Conservation (phyloP, 2,888 invertebrate genomes). For the Eremobia ochroleuca region DNA sequence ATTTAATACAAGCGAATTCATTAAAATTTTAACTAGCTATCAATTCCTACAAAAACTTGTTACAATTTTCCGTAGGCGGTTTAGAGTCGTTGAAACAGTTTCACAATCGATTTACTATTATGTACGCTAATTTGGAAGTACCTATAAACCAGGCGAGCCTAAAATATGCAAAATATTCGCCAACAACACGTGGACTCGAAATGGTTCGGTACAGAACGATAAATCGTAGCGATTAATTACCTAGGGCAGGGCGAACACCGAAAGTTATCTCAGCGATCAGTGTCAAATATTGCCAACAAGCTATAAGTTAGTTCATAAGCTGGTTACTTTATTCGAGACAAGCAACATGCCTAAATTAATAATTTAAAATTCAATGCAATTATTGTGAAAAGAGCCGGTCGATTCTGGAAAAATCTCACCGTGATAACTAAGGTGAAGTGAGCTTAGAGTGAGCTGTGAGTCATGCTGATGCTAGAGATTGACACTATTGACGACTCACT, state of each 20-base stretch:
- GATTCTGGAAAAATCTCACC: too few relatives aligned
- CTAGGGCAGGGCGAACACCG: constrained; percentile 52
- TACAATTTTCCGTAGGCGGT: constrained; percentile 47
- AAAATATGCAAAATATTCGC: constrained; percentile 63
- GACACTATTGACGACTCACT: too few relatives aligned
- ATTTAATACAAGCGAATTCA: constrained; percentile 42
- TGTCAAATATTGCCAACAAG: constrained; percentile 55
- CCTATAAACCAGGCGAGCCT: constrained; percentile 58
- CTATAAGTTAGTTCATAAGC: constrained; percentile 39
- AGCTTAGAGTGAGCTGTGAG: too few relatives aligned
- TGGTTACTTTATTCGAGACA: constrained; percentile 29
- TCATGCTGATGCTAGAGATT: too few relatives aligned
- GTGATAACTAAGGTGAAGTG: too few relatives aligned
- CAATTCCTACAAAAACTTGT: constrained; percentile 36
- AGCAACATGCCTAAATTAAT: constrained; percentile 48
- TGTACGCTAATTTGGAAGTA: constrained; percentile 56
- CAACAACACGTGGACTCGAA: constrained; percentile 59
- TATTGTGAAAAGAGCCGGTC: constrained; percentile 29
- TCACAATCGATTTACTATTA: constrained; percentile 60
- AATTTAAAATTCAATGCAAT: constrained; percentile 37
- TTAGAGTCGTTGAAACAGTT: constrained; percentile 41
- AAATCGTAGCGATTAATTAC: constrained; percentile 65
- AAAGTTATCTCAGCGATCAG: constrained; percentile 61
- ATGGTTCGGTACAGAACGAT: constrained; percentile 42
- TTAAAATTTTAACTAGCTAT: constrained; percentile 32